phyloP scores from a whole-genome alignment of 2,797 vertebrate species.

The Atherinosoma microstoma region DNA sequence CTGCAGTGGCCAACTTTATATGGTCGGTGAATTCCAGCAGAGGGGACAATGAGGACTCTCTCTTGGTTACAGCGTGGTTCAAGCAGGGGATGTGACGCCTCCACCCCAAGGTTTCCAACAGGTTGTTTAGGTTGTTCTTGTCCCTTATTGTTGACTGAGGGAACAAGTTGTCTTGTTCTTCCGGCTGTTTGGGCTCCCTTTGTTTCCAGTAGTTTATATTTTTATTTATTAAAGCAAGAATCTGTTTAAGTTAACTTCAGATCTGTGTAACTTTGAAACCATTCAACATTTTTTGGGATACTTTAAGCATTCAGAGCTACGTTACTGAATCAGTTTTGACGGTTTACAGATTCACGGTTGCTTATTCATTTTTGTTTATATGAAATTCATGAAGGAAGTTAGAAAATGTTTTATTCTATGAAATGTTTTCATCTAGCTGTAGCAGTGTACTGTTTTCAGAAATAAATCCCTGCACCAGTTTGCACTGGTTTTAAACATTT shows the following conservation, averaged over 20 bases:
- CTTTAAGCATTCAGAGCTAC: neutral
- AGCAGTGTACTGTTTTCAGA: neutral
- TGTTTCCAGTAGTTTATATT: neutral
- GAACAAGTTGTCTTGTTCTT: too few species aligned
- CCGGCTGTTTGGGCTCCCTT: too few species aligned
- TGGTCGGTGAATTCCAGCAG: too few species aligned
- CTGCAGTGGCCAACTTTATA: too few species aligned
- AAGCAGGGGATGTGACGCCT: too few species aligned
- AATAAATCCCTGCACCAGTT: slow-evolving; percentile 17
- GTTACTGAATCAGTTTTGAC: neutral
- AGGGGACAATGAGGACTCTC: too few species aligned
- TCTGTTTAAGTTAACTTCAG: neutral
- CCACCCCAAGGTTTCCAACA: too few species aligned
- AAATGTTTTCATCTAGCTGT: neutral
- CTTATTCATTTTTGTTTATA: neutral
- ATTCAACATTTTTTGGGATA: neutral
- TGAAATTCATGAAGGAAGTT: neutral
- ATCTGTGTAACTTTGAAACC: neutral
- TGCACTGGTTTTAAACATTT: neutral
- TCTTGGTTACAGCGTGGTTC: too few species aligned
- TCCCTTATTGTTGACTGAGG: too few species aligned
- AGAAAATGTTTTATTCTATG: neutral
- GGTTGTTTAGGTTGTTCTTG: too few species aligned
- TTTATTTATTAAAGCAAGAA: neutral
- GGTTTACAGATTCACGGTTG: neutral